Conservation (phyloP, 2,888 invertebrate species). For the Euclidia mi region DNA sequence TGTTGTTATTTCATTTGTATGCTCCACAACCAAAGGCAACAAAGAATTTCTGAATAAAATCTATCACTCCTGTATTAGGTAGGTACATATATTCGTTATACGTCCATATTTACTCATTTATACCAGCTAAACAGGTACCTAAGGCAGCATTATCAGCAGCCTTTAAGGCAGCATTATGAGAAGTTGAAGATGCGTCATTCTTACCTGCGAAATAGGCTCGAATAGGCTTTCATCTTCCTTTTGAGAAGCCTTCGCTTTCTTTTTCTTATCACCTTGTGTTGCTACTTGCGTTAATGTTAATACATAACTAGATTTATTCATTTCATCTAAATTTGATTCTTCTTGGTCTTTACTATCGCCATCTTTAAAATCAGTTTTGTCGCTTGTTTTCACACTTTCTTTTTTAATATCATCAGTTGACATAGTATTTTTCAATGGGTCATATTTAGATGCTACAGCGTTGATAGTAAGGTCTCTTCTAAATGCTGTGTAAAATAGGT, state of each 20-base stretch:
- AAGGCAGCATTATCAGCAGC: no score
- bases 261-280: constrained; percentile 53
- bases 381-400: constrained; percentile 47
- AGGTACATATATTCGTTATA: no score
- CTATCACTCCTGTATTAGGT: no score
- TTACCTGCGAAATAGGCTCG: constrained; percentile 91
- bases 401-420: constrained; percentile 54
- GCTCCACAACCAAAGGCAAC: no score
- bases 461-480: constrained; percentile 90
- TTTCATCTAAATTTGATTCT: constrained; percentile 75
- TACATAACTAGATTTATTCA: constrained; percentile 91
- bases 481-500: constrained; percentile 91
- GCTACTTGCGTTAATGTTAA: constrained; percentile 92
- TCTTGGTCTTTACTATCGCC: constrained; percentile 58
- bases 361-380: constrained; percentile 44
- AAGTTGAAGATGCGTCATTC: no score
- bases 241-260: constrained; percentile 40
- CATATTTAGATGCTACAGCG: constrained; percentile 88
- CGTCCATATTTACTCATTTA: no score
- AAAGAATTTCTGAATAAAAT: no score
- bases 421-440: constrained; percentile 66
- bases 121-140: no score
- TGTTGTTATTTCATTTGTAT: no score
- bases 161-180: no score
- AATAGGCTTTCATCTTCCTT: constrained; percentile 85